Evolutionary conservation across 2,797 vertebrate species (phyloP).

Genomic region (Mastacembelus armatus): DNA sequence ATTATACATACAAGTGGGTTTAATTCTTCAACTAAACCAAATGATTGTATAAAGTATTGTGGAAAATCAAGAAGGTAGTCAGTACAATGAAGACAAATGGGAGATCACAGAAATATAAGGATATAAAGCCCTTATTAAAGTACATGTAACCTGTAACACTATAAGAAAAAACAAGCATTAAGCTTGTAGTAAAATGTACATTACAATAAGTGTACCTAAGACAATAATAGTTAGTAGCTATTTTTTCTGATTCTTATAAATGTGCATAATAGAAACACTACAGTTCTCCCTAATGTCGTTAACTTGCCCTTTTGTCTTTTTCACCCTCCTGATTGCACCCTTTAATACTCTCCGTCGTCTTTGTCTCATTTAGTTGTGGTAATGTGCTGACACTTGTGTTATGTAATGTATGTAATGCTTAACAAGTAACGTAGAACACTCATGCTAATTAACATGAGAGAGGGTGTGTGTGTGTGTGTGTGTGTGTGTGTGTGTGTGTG

Average conservation of each 20-base stretch:
- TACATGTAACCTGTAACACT: neutral
- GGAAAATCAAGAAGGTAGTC: neutral
- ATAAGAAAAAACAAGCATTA: neutral
- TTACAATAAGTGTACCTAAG: neutral
- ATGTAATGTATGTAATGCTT: slow-evolving; percentile 29
- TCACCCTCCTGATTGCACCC: slow-evolving; percentile 75
- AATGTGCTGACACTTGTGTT: slow-evolving; percentile 42
- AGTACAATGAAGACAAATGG: neutral
- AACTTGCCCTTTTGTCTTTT: slow-evolving; percentile 14
- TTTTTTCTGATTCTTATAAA: neutral
- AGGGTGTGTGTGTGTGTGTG: slow-evolving; percentile 16
- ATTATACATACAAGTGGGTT: neutral
- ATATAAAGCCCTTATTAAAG: no score
- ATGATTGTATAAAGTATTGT: neutral
- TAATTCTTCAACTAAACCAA: neutral
- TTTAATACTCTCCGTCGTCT: slow-evolving; percentile 78
- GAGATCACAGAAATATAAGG: no score
- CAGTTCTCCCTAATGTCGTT: slow-evolving; percentile 16
- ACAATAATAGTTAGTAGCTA: neutral
- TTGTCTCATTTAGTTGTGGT: slow-evolving; percentile 59
- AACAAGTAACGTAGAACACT: slow-evolving; percentile 7
- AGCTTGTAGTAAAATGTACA: neutral
- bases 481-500: slow-evolving; percentile 39
- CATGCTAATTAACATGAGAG: slow-evolving; percentile 35
- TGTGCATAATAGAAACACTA: neutral